These are phyloP conservation scores for Reticulitermes lucifugus DNA, from an alignment of 2,888 invertebrate genomes.

Conservation along the genomic window DNA sequence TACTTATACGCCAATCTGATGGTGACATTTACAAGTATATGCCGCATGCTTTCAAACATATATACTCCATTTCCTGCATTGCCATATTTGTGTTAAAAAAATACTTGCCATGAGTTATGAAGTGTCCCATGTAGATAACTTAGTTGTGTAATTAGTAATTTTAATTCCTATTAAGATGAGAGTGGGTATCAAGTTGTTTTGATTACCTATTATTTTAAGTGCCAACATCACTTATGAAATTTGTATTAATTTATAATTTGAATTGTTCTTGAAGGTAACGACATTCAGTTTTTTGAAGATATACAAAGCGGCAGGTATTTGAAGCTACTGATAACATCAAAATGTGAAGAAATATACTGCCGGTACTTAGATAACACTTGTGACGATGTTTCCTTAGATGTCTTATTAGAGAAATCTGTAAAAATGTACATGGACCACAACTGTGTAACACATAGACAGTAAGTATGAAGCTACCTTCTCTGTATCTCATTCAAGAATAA, in stretches of 20 bases:
- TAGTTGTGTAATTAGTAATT: neutral
- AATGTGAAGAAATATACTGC: conserved; percentile 36
- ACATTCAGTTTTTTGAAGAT: conserved; percentile 17
- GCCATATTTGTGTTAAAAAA: no score
- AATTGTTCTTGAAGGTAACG: neutral
- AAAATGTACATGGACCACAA: conserved; percentile 27
- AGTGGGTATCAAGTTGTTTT: neutral
- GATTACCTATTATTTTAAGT: neutral
- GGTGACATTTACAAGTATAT: no score
- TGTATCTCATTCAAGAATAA: neutral
- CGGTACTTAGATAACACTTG: neutral
- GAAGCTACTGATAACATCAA: conserved; percentile 17
- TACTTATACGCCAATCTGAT: no score
- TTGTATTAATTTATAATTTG: no score
- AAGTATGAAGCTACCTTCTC: neutral
- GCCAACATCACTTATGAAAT: neutral
- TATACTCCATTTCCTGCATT: no score
- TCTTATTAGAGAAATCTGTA: conserved; percentile 19
- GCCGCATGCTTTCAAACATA: no score
- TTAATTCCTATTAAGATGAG: neutral
- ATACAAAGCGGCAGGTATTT: conserved; percentile 29
- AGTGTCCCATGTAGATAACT: neutral
- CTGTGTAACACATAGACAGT: conserved; percentile 26
- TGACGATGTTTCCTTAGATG: conserved; percentile 1
- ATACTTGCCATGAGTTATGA: no score